A percentile compares a stretch with the other conserved stretches of the same genome.
Conservation (phyloP, 2,113 vertebrate genomes). For the Brachypteracias leptosomus region DNA sequence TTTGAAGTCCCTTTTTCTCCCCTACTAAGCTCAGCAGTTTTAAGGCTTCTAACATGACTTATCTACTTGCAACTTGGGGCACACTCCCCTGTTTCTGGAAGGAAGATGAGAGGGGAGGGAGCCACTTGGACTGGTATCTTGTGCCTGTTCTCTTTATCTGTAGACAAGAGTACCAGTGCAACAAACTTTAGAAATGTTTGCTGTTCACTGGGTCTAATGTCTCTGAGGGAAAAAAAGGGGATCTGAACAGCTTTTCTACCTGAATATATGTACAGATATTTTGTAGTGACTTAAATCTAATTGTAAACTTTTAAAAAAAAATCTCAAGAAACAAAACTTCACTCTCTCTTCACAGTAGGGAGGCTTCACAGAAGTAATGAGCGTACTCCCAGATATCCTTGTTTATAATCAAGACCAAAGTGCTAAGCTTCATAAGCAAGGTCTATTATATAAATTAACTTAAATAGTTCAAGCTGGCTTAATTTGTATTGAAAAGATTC, state of each 20-base stretch:
- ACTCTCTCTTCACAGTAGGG: background rate
- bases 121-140: background rate
- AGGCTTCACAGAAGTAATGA: background rate
- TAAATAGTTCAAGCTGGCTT: conserved; percentile 7
- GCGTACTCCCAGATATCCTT: background rate
- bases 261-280: background rate
- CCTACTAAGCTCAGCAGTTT: background rate
- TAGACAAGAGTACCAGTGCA: background rate
- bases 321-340: background rate
- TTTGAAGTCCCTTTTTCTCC: background rate
- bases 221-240: background rate
- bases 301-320: background rate
- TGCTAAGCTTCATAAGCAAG: background rate
- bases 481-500: conserved; percentile 19
- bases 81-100: background rate
- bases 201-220: background rate
- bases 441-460: conserved; percentile 31
- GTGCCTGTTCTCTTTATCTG: background rate
- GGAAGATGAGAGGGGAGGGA: background rate
- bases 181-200: background rate
- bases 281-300: background rate
- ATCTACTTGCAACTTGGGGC: background rate
- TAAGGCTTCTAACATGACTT: background rate
- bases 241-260: background rate
- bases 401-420: conserved; percentile 20